A percentile compares a stretch with the other conserved stretches of the same genome.
Conservation (phyloP, 2,888 invertebrate genomes). For the Ferdinandea cuprea region DNA sequence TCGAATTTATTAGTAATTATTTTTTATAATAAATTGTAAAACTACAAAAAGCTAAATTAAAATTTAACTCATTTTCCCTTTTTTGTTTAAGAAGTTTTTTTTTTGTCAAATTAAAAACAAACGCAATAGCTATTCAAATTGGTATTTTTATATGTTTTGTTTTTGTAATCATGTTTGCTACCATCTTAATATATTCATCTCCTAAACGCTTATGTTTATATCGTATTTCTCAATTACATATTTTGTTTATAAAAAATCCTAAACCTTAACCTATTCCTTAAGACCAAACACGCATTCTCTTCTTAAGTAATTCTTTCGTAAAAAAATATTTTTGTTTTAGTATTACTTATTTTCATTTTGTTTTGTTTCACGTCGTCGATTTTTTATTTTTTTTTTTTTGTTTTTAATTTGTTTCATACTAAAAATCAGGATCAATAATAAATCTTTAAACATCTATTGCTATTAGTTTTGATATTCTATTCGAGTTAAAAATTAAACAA, state of each 20-base stretch:
- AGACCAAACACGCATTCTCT: conserved; percentile 56
- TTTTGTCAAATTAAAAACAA: conserved; percentile 21
- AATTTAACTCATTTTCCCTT: conserved; percentile 40
- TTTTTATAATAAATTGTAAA: conserved; percentile 56
- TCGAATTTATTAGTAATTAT: conserved; percentile 56
- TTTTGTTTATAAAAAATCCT: conserved; percentile 71
- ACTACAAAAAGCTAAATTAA: conserved; percentile 70
- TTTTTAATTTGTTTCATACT: conserved; percentile 37
- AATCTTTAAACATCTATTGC: conserved; percentile 43
- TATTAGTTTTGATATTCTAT: conserved; percentile 36
- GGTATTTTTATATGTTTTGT: conserved; percentile 13
- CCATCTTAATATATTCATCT: conserved; percentile 48
- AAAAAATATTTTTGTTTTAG: conserved; percentile 59
- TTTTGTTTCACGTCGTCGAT: conserved; percentile 4
- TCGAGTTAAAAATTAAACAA: conserved; percentile 12
- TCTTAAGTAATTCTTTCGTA: conserved; percentile 58
- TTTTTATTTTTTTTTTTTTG: conserved; percentile 22
- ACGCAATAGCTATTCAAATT: conserved; percentile 49
- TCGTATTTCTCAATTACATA: conserved; percentile 58
- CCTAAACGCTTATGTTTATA: conserved; percentile 63
- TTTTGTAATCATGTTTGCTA: conserved; percentile 39
- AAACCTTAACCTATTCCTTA: conserved; percentile 60
- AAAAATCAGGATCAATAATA: conserved; percentile 23
- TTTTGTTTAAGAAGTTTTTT: conserved; percentile 2
- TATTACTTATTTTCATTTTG: conserved; percentile 12